phyloP scores from a whole-genome alignment of 2,113 vertebrate species.

The Neotragus pygmaeus region DNA sequence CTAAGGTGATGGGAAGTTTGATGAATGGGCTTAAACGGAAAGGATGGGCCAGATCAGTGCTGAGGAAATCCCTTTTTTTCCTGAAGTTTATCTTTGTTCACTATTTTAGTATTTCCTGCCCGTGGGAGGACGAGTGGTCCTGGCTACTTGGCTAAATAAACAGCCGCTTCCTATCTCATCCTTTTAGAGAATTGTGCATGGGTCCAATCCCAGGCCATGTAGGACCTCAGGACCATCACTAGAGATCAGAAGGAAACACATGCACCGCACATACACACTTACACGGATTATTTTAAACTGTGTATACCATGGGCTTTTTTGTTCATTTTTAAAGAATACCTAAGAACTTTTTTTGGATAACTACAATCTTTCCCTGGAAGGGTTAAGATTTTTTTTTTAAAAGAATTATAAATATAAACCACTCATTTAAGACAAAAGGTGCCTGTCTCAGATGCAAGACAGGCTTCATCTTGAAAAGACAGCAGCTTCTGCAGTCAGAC shows the following conservation, averaged over 20 bases:
- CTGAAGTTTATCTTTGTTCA: neutral
- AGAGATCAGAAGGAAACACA: neutral
- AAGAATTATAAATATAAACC: neutral
- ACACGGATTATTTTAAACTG: neutral
- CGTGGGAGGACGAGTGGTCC: rapidly evolving
- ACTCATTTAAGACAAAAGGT: neutral
- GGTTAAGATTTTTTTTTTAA: neutral
- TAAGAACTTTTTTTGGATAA: neutral
- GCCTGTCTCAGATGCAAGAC: neutral
- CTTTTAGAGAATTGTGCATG: neutral
- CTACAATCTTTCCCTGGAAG: neutral
- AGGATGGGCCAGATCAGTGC: neutral
- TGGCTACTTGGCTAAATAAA: neutral
- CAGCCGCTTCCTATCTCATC: neutral
- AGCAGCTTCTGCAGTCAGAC: neutral
- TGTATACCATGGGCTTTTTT: neutral
- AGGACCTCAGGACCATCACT: neutral
- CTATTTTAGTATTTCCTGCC: conserved; percentile 9
- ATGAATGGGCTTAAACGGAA: neutral
- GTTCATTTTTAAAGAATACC: neutral
- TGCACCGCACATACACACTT: neutral
- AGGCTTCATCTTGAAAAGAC: neutral
- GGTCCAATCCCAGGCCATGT: neutral
- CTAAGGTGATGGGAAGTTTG: neutral
- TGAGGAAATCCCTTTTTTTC: neutral